Conservation (phyloP, 2,888 invertebrate genomes). For the Thymelicus acteon region DNA sequence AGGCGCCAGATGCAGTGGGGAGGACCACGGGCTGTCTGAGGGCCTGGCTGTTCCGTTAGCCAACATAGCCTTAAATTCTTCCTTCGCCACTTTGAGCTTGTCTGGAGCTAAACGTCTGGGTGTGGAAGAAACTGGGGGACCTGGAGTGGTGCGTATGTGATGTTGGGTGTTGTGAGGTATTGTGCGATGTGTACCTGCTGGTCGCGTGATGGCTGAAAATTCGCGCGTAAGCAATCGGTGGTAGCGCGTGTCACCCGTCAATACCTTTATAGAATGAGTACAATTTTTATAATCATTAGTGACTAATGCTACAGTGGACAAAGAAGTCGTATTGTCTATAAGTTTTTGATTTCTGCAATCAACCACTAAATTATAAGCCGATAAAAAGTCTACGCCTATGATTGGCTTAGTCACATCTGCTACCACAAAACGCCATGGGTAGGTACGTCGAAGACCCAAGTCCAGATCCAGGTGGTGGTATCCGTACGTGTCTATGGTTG, state of each 20-base stretch:
- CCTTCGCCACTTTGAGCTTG: constrained; percentile 37
- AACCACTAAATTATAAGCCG: constrained; percentile 47
- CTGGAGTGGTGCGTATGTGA: constrained; percentile 49
- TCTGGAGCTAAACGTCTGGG: constrained; percentile 53
- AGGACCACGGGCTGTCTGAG: constrained; percentile 50
- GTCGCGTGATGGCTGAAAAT: constrained; percentile 41
- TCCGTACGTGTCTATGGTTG: constrained; percentile 50
- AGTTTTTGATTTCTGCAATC: constrained; percentile 45
- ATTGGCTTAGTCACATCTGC: constrained; percentile 53
- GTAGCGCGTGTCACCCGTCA: constrained; percentile 26
- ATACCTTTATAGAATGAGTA: constrained; percentile 25
- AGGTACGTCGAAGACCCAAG: constrained; percentile 49
- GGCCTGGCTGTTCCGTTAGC: constrained; percentile 50
- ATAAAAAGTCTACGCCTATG: constrained; percentile 53
- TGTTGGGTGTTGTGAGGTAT: constrained; percentile 45
- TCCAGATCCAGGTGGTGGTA: constrained; percentile 42
- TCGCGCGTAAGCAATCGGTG: constrained; percentile 22
- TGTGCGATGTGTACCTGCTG: constrained; percentile 39
- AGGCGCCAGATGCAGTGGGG: constrained; percentile 51
- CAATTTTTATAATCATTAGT: background rate
- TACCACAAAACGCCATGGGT: constrained; percentile 51
- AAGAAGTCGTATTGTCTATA: constrained; percentile 32
- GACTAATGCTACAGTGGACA: constrained; percentile 7
- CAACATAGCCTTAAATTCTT: constrained; percentile 51
- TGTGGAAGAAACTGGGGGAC: constrained; percentile 46